These are phyloP conservation scores for Sparus aurata DNA, from an alignment of 2,797 vertebrate species.

Conservation along the genomic window DNA sequence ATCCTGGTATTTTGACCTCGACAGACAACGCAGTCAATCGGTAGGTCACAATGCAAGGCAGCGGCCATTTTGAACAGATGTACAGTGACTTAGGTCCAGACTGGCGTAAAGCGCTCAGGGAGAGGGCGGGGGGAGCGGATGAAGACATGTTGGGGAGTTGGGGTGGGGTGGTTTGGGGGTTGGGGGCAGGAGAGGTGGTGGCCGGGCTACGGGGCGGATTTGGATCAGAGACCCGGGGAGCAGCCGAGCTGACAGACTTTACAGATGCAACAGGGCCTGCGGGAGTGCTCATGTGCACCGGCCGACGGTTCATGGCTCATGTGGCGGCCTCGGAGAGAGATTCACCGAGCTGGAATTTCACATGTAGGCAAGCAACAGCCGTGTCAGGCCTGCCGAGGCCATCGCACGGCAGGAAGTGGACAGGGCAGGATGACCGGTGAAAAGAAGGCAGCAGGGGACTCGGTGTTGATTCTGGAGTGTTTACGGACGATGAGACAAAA, in stretches of 20 bases:
- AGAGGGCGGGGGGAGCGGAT: slow-evolving; percentile 45
- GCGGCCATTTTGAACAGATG: slow-evolving; percentile 83
- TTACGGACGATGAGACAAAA: slow-evolving; percentile 18
- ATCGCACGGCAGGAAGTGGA: slow-evolving; percentile 42
- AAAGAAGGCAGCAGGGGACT: slow-evolving; percentile 18
- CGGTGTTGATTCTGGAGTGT: neutral
- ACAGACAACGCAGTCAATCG: slow-evolving; percentile 39
- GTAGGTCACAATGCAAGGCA: slow-evolving; percentile 71
- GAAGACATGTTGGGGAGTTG: slow-evolving; percentile 62
- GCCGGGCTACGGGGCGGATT: slow-evolving; percentile 49
- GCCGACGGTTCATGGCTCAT: slow-evolving; percentile 59
- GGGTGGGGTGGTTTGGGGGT: slow-evolving; percentile 47
- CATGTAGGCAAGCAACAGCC: slow-evolving; percentile 63
- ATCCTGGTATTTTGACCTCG: slow-evolving; percentile 49
- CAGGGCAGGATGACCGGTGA: slow-evolving; percentile 14
- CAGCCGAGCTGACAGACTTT: slow-evolving; percentile 69
- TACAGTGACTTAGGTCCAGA: slow-evolving; percentile 78
- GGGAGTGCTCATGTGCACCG: slow-evolving; percentile 59
- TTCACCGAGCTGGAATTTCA: slow-evolving; percentile 74
- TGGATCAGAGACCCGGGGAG: slow-evolving; percentile 55
- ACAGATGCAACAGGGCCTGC: slow-evolving; percentile 66
- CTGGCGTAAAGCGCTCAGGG: slow-evolving; percentile 67
- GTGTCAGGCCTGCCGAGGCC: slow-evolving; percentile 49
- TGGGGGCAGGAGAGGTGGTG: slow-evolving; percentile 19
- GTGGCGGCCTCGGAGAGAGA: slow-evolving; percentile 61